Conservation (phyloP, 1,140 invertebrate species). For the Physella acuta region DNA sequence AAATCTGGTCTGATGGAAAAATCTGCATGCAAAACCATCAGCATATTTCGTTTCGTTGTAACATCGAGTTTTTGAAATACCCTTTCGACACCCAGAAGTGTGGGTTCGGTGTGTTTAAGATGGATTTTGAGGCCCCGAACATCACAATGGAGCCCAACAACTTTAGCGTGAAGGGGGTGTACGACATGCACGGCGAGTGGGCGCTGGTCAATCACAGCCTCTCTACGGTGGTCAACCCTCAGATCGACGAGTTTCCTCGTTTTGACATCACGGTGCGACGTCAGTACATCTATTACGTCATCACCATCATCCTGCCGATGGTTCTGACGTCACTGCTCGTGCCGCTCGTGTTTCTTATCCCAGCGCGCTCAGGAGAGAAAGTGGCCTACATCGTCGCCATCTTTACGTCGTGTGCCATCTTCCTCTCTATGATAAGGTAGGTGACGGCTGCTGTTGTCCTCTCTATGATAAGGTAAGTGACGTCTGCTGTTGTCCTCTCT, state of each 20-base stretch:
- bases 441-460: too few relatives aligned
- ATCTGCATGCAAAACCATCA: not conserved
- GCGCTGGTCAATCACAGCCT: not conserved
- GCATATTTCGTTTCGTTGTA: not conserved
- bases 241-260: constrained; percentile 8
- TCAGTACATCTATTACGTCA: constrained; percentile 27
- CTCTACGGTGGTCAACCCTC: not conserved
- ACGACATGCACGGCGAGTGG: constrained; percentile 63
- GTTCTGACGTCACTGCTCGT: constrained; percentile 33
- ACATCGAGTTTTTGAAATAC: constrained; percentile 1
- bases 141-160: constrained; percentile 59
- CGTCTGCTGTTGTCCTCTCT: too few relatives aligned
- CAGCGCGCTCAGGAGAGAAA: constrained; percentile 65
- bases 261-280: constrained; percentile 20
- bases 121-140: constrained; percentile 56
- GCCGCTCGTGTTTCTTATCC: constrained; percentile 61
- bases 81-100: constrained; percentile 3
- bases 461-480: too few relatives aligned
- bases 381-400: constrained; percentile 74
- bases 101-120: constrained; percentile 22
- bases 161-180: constrained; percentile 62
- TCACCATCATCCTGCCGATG: constrained; percentile 34
- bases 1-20: not conserved
- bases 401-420: constrained; percentile 61
- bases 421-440: constrained; percentile 32